These are phyloP conservation scores for Heliothis virescens DNA, from an alignment of 1,140 invertebrate genomes.

Conservation along the genomic window DNA sequence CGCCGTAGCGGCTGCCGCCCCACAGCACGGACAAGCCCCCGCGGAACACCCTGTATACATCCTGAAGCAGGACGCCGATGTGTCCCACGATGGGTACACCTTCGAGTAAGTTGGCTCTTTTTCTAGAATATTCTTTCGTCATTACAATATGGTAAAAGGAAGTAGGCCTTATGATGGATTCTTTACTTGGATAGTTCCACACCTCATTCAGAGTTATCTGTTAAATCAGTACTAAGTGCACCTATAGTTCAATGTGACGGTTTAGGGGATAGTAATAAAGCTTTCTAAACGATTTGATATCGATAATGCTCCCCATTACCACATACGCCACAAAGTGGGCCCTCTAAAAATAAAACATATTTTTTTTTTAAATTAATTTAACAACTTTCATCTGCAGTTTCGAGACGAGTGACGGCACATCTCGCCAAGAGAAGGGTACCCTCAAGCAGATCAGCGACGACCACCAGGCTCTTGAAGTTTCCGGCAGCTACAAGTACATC, in stretches of 20 bases:
- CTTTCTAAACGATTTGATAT: no score
- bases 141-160: background rate
- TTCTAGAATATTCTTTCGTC: background rate
- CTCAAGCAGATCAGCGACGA: constrained; percentile 76
- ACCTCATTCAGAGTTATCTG: no score
- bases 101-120: constrained; percentile 69
- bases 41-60: constrained; percentile 68
- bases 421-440: constrained; percentile 77
- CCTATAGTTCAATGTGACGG: no score
- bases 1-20: constrained; percentile 66
- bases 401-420: constrained; percentile 79
- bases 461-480: constrained; percentile 73
- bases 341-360: background rate
- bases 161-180: no score
- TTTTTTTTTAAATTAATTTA: background rate
- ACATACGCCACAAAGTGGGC: no score
- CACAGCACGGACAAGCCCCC: constrained; percentile 63
- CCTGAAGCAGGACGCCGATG: constrained; percentile 76
- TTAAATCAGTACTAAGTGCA: no score
- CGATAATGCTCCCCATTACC: no score
- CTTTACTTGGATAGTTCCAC: no score
- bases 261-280: no score
- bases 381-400: constrained; percentile 61
- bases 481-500: constrained; percentile 87
- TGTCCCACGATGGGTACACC: constrained; percentile 76